Evolutionary conservation across 2,797 vertebrate genomes (phyloP).

Genomic region (Cebuella pygmaea): DNA sequence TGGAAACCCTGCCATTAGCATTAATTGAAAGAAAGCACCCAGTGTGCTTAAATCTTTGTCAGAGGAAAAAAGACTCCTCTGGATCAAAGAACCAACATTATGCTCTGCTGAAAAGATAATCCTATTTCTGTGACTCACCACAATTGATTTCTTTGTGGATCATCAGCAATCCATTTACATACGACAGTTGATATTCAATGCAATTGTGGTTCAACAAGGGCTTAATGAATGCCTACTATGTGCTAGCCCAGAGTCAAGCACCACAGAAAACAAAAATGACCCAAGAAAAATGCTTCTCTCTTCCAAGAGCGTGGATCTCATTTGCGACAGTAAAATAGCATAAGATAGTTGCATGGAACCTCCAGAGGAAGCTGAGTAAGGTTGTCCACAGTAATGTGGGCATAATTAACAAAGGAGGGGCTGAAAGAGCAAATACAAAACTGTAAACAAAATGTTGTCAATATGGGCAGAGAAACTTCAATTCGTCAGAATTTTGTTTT

Average conservation of each 20-base stretch:
- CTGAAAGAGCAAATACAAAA: neutral
- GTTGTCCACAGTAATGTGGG: neutral
- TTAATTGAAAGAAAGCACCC: conserved; percentile 73
- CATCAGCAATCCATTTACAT: neutral
- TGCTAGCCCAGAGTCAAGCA: neutral
- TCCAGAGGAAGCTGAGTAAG: neutral
- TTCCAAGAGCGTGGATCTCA: neutral
- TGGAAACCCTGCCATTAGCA: conserved; percentile 72
- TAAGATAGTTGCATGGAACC: no score
- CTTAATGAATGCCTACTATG: neutral
- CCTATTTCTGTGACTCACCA: conserved; percentile 20
- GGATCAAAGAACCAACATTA: conserved; percentile 53
- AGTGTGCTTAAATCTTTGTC: conserved; percentile 66
- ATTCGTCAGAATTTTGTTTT: neutral
- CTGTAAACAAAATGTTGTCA: neutral
- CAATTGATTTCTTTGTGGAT: conserved; percentile 34
- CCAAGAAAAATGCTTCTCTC: neutral
- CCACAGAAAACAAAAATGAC: neutral
- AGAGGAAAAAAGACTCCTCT: conserved; percentile 37
- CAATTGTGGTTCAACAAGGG: neutral
- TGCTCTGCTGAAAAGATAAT: conserved; percentile 56
- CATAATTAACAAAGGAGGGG: neutral
- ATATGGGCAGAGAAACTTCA: neutral
- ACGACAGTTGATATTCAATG: neutral
- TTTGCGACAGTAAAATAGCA: neutral